Evolutionary conservation across 2,797 vertebrate genomes (phyloP).

Genomic region (Thalassophryne amazonica): DNA sequence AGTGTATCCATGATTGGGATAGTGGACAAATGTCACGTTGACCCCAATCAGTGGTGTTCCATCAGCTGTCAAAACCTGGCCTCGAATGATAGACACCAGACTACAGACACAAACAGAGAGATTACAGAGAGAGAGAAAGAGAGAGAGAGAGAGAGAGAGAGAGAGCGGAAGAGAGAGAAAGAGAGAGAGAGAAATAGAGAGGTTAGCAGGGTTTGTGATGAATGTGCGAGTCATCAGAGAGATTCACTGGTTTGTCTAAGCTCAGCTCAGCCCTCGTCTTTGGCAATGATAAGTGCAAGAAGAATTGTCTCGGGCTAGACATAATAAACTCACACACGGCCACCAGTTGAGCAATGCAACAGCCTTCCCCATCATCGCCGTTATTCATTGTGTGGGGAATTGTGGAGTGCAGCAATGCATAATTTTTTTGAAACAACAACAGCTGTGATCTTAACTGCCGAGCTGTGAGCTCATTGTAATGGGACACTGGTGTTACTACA

Average conservation of each 20-base stretch:
- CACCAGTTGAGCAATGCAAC: neutral
- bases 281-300: neutral
- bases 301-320: neutral
- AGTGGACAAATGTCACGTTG: constrained; percentile 95
- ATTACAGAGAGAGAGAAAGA: neutral
- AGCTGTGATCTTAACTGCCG: constrained; percentile 8
- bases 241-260: neutral
- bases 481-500: constrained; percentile 1
- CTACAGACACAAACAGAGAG: constrained; percentile 54
- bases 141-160: neutral
- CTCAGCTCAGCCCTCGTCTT: neutral
- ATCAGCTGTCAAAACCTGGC: constrained; percentile 95
- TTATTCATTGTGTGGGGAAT: neutral
- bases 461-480: constrained; percentile 5
- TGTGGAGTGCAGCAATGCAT: constrained; percentile 4
- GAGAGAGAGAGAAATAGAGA: constrained; percentile 1
- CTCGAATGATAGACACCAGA: constrained; percentile 93
- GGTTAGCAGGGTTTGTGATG: too few species aligned
- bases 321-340: neutral
- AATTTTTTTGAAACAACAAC: constrained; percentile 9
- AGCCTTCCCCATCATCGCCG: neutral
- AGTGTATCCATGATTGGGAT: constrained; percentile 91
- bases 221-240: neutral
- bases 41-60: constrained; percentile 96
- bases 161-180: neutral